Conservation (phyloP, 2,113 vertebrate genomes). For the Philantomba maxwellii region DNA sequence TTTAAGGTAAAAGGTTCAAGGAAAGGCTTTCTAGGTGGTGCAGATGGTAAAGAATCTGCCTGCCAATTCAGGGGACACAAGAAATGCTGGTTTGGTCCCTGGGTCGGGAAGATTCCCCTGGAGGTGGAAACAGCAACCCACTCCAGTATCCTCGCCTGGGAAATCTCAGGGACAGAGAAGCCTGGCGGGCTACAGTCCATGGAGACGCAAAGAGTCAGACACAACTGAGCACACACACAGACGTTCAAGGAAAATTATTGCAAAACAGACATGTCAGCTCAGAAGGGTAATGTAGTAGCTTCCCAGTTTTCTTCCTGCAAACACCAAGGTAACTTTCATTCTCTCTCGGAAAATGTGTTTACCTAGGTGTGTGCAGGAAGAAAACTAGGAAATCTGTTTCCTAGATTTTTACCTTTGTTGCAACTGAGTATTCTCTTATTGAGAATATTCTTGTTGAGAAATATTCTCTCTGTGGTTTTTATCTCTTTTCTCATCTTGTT, state of each 20-base stretch:
- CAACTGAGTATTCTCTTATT: not conserved
- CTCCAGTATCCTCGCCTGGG: not conserved
- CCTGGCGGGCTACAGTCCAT: not conserved
- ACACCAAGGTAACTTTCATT: not conserved
- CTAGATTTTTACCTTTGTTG: not conserved
- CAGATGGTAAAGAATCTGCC: not conserved
- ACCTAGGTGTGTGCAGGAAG: not conserved
- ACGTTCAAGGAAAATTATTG: not conserved
- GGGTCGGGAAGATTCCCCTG: not conserved
- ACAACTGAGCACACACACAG: not conserved
- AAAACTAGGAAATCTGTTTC: not conserved
- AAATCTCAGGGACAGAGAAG: not conserved
- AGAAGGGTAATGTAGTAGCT: not conserved
- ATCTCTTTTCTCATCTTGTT: not conserved
- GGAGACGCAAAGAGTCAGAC: not conserved
- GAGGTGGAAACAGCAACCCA: not conserved
- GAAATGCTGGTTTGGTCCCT: not conserved
- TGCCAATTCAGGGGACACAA: not conserved
- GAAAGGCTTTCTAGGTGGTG: not conserved
- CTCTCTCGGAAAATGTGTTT: not conserved
- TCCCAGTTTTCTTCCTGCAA: not conserved
- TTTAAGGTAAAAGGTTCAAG: not conserved
- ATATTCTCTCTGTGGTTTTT: not conserved
- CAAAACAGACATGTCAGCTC: not conserved
- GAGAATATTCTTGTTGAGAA: not conserved